Base-by-base conservation (phyloP, 2,113 vertebrate genomes). In the Nesogale talazaci region DNA sequence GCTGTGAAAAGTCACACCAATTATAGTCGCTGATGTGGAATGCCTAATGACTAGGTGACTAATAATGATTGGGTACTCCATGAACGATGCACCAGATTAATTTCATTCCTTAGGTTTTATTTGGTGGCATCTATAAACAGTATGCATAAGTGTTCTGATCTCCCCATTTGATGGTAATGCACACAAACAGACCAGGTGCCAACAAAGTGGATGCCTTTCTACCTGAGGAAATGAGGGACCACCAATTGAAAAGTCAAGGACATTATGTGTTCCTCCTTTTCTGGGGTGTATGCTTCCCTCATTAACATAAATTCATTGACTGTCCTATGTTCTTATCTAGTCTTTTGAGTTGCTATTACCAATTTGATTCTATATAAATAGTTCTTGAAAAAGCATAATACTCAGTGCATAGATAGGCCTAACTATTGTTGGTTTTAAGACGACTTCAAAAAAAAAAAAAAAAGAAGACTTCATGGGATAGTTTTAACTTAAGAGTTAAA, bases 71-170 rank as follows among this genome's bases (percentile, higher is more conserved):
- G 61, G 76, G 69, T 77, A 83, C 90, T 90, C 93, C 83, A 72
- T 90, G 90, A 95, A 88, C 57, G 46, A 57, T 84, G 56, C 93
- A 84, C 94, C 88, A 67, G 27, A 52, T 87, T 84, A n/a, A 93
- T 88, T 89, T 85, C 91, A 93, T 86, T 76, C 93, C 88, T 92
- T 89, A 89, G 82, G 57, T 72, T 89, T 63, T 83, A 70, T 79
- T 81, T 79, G 75, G 81, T 82, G 79, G 59, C 57, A 61, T 88
- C 70, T 79, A 19, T 88, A 76, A 94, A 61, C 31, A 77, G 0
- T 6, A 52, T n/a, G 17, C 65, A 65, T 57, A n/a, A 42, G 23
- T 52, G 42, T 52, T 90, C 69, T 83, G 72, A 15, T 61, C 79
- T 90, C 65, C 38, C 0, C 20, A 15, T 86, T 79, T 78, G n/a